Evolutionary conservation across 2,888 invertebrate genomes (phyloP), one percentile per base, ranked within the genome.

Genomic region (Gastrophysa polygoni): DNA sequence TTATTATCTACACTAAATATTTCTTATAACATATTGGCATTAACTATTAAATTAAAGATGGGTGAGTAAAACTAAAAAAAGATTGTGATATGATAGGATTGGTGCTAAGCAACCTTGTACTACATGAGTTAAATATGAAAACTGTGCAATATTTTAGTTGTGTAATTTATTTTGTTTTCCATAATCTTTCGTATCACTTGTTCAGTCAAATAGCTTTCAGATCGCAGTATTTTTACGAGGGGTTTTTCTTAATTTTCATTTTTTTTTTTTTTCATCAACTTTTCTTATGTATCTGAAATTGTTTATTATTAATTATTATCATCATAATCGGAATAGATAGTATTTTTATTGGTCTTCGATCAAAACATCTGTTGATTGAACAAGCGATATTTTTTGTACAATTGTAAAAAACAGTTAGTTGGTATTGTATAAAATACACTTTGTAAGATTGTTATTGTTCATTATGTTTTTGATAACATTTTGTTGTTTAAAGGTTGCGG

Each of bases 31-130:
- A 74, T 76, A 73, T 76, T 74, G 75, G 74, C 75, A 74, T 74
- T 76, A 64, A 61, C 43, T 59, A 59, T 46, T 54, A 66, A 68
- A 68, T 55, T 7, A 38, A 38, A 38, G 52, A 54, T 64, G 66
- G 63, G 64, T 61, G 66, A 64, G 64, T 66, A 59, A 59, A 64
- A 68, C 63, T 64, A 68, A 68, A 69, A n/a, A 78, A 79, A 76
- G 80, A 80, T 78, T 81, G 81, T 81, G 81, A 81, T 81, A 81
- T 81, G 80, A 80, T 80, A 81, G 80, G 77, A 78, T 79, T 81
- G 82, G 81, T 81, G 81, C 81, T 81, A 71, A 71, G 72, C 79
- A 79, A 80, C 80, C 78, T 80, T 75, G 72, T 75, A 73, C 64
- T 71, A 69, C 71, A 69, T 71, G 74, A 76, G 64, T 67, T 67